Evolutionary conservation across 2,888 invertebrate species (phyloP).

Genomic region (Stenoptilia bipunctidactyla): DNA sequence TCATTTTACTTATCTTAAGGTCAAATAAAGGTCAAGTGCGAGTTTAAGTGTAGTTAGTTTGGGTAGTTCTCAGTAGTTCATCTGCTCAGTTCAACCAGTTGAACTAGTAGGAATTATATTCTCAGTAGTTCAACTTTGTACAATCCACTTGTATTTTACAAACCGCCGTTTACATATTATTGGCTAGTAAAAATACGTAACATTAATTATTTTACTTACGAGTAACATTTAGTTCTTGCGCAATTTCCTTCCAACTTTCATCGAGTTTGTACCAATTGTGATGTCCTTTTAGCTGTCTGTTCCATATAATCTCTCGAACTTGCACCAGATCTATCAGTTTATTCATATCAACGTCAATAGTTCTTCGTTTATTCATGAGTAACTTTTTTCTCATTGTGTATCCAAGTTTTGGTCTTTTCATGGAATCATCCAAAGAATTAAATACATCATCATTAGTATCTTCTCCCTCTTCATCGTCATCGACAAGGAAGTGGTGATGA

Average conservation of each 20-base stretch:
- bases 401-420: conserved; percentile 53
- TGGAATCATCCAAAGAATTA: conserved; percentile 47
- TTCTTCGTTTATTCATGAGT: conserved; percentile 51
- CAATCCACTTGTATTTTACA: too few species aligned
- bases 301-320: conserved; percentile 54
- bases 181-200: too few species aligned
- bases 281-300: conserved; percentile 54
- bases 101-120: too few species aligned
- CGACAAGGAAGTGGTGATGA: conserved; percentile 51
- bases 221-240: conserved; percentile 50
- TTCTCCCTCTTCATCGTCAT: conserved; percentile 52
- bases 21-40: too few species aligned
- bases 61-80: too few species aligned
- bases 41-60: too few species aligned
- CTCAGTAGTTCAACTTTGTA: too few species aligned
- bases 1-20: too few species aligned
- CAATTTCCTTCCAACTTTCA: conserved; percentile 61
- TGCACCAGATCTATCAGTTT: conserved; percentile 52
- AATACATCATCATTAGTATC: conserved; percentile 50
- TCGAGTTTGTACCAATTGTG: conserved; percentile 64
- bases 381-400: conserved; percentile 59
- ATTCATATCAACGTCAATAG: conserved; percentile 54
- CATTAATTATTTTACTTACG: too few species aligned
- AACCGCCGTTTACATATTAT: too few species aligned
- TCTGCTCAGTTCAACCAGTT: too few species aligned